Base-by-base conservation (phyloP, 2,888 invertebrate genomes). In the Pseudococcus viburni region DNA sequence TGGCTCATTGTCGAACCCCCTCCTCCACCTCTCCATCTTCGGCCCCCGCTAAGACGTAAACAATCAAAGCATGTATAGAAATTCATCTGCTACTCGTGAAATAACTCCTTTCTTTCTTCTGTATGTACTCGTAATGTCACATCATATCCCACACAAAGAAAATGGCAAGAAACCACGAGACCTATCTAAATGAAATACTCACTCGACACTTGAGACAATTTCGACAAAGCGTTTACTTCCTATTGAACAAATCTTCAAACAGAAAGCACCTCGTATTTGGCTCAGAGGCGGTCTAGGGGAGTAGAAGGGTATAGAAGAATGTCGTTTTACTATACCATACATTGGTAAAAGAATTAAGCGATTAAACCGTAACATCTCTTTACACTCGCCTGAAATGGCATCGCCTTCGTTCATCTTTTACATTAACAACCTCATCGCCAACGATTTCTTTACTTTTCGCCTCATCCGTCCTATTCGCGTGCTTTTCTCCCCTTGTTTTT, bases 211-310 rank as follows among this genome's bases (percentile, higher is more conserved):
- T n/a, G 59, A 19, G n/a, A 59, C 7, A 59, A 59, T 59, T 59
- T 59, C 59, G 59, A 59, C n/a, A 59, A 59, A 59, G 59, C 59
- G 59, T 59, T 59, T 59, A 59, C n/a, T 59, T 59, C 59, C 59
- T 59, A 59, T 59, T 59, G 59, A 59, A n/a, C n/a, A 59, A 59
- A 59, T 19, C 59, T 59, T 59, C n/a, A 59, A n/a, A 59, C n/a
- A n/a, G 4, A 59, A 59, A 59, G n/a, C 59, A n/a, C 59, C 59
- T n/a, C 59, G n/a, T n/a, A n/a, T 59, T 59, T 59, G 59, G 59
- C 17, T 17, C 11, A n/a, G 6, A 0, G 6, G 0, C 19, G 7
- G n/a, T 59, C 48, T 0, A 51, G 59, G 6, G 59, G n/a, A 59
- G 59, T 1, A 7, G 0, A 59, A 59, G 15, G n/a, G n/a, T 17